phyloP scores from a whole-genome alignment of 2,797 vertebrate species.

The Oreochromis grahami region DNA sequence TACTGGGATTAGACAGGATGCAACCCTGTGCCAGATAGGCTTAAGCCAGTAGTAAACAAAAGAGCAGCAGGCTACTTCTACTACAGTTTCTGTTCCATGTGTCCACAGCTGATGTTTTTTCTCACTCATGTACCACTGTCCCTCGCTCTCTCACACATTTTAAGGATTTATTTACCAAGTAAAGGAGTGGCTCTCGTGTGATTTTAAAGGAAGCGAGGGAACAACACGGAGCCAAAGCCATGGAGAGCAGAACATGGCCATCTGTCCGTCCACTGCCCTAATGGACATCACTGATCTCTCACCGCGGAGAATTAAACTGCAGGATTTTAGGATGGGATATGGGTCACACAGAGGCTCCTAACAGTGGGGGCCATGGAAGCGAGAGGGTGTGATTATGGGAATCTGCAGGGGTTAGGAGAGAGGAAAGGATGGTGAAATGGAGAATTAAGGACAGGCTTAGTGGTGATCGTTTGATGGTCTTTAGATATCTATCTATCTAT shows the following conservation, averaged over 20 bases:
- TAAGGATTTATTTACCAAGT: neutral
- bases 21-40: slow-evolving; percentile 35
- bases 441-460: slow-evolving; percentile 33
- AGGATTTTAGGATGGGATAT: slow-evolving; percentile 65
- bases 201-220: slow-evolving; percentile 1
- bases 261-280: slow-evolving; percentile 60
- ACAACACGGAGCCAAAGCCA: slow-evolving; percentile 39
- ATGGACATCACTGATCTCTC: slow-evolving; percentile 62
- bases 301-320: slow-evolving; percentile 60
- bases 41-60: slow-evolving; percentile 65
- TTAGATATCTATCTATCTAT: no score
- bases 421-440: neutral
- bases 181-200: neutral
- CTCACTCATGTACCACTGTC: neutral
- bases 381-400: slow-evolving; percentile 2
- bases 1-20: slow-evolving; percentile 63
- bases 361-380: neutral
- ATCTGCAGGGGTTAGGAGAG: neutral
- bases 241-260: slow-evolving; percentile 42
- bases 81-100: neutral
- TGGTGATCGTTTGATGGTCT: slow-evolving; percentile 23
- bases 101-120: neutral
- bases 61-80: slow-evolving; percentile 19
- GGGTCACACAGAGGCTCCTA: slow-evolving; percentile 21
- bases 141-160: neutral